Percentiles rank a stretch among this genome's conserved stretches.
phyloP scores from a whole-genome alignment of 1,140 invertebrate species.

The Argopecten irradians region DNA sequence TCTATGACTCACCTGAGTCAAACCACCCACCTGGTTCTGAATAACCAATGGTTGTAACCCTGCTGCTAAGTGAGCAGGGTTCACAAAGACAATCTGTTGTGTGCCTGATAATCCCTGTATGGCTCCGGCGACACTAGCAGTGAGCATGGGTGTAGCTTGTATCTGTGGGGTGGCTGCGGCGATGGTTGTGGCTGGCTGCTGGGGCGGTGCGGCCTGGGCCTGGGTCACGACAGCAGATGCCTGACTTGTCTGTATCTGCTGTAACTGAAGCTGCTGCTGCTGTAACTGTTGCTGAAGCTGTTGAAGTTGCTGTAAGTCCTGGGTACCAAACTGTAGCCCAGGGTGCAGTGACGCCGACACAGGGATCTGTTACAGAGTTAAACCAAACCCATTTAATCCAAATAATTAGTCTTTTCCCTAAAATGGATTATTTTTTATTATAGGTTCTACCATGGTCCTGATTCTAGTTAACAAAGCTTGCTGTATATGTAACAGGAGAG shows the following conservation, averaged over 20 bases:
- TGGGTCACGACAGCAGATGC: constrained; percentile 38
- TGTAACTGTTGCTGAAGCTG: constrained; percentile 76
- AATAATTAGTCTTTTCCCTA: no score
- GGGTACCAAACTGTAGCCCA: constrained; percentile 78
- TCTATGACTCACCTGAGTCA: no score
- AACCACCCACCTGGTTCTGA: constrained; percentile 85
- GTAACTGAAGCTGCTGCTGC: constrained; percentile 59
- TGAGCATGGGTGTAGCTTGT: constrained; percentile 41
- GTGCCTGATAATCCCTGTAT: constrained; percentile 68
- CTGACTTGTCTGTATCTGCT: constrained; percentile 50
- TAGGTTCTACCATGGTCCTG: no score
- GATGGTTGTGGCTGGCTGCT: neutral
- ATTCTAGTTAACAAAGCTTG: no score
- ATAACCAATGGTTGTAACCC: constrained; percentile 84
- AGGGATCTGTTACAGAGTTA: constrained; percentile 58
- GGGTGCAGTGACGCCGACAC: constrained; percentile 62
- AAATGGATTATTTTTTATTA: no score
- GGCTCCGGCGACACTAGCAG: constrained; percentile 24
- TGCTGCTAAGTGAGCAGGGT: constrained; percentile 78
- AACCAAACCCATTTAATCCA: no score
- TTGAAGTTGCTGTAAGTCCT: constrained; percentile 82
- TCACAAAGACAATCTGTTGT: constrained; percentile 86
- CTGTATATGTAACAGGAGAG: no score
- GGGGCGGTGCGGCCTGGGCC: constrained; percentile 21
- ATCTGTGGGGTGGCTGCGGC: constrained; percentile 20